Base-by-base conservation (phyloP, 1,140 invertebrate species). In the Atopsyche davidsoni region DNA sequence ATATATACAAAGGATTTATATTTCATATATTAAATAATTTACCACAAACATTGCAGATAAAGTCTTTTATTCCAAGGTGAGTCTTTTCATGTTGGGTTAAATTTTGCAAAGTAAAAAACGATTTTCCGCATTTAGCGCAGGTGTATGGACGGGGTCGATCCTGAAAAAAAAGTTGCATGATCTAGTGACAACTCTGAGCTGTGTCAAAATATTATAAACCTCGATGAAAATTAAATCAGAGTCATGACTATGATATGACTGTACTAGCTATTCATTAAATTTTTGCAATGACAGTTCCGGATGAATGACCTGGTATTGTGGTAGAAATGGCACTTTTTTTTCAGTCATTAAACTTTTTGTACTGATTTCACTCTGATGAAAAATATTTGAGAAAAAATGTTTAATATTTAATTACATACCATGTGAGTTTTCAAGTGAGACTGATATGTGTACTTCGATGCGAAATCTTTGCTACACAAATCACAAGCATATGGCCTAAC, bases 391-490 rank as follows among this genome's bases (percentile, higher is more conserved):
- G n/a, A n/a, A n/a, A n/a, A n/a, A n/a, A n/a, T n/a, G n/a, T n/a
- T n/a, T n/a, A n/a, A n/a, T n/a, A n/a, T n/a, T n/a, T n/a, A 34
- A 43, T 42, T 28, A 36, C 25, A 45, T 55, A 77, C 75, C 60
- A 79, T 71, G 57, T 89, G 86, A 0, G 82, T 88, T 67, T 87
- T 88, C 44, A 80, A 69, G 60, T 88, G 86, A 0, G 83, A 80
- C 57, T 81, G 83, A 51, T 81, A 81, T 1, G 85, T 85, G 59
- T 87, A 88, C 57, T 87, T 88, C 1, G 82, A 86, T 1, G 85
- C 80, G 64, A 88, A 88, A 57, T 79, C 75, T 68, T 88, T 88
- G 3, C 73, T 70, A 63, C 86, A 89, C 11, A 72, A 60, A 1
- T 68, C 58, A 59, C 85, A 88, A 2, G 72, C 62, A 63, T 87